Evolutionary conservation across 2,797 vertebrate species (phyloP), one percentile per base, ranked within the genome.

Genomic region (Diceros bicornis): DNA sequence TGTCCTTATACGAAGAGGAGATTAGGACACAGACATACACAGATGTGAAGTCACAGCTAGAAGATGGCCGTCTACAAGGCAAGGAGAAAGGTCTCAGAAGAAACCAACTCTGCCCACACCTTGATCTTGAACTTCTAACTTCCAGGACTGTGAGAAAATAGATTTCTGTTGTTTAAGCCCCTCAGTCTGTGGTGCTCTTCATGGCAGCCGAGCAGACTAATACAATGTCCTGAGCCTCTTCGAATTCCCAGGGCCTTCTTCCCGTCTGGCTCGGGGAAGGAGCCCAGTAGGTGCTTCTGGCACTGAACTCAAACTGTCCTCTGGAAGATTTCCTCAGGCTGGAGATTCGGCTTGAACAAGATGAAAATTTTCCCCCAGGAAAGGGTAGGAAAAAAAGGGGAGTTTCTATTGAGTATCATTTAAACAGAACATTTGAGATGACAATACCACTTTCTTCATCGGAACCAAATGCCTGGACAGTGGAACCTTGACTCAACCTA

Each of bases 11-110:
- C 6, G 14, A 82, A 44, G 44, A 21, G 27, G 50, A 71, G 2
- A n/a, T 55, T 25, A 64, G 69, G 47, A 71, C 34, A 8, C 9
- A 47, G 7, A 32, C 41, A 32, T 8, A 12, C 5, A 12, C 71
- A 34, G 10, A 62, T 10, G 4, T 6, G 14, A 18, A 17, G n/a
- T 23, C 2, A 13, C 1, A 2, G 68, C 47, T 9, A 37, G 17
- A 44, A 17, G 44, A 44, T 1, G 1, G 68, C 25, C 27, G 7
- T 59, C 37, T 47, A 7, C 7, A 34, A 10, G 10, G 12, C 50
- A 16, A 52, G 50, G 50, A 14, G 50, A 52, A 13, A 52, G 12
- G 50, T 13, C 50, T 52, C 50, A 52, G 50, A 52, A 52, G 50
- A 52, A 13, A 52, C 50, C 50, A 52, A 52, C 50, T 14, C 50